Percentiles rank a stretch among this genome's conserved stretches.
Evolutionary conservation across 92 coral and sea anemone genomes (phyloP).

Genomic region (Plumapathes pennacea): DNA sequence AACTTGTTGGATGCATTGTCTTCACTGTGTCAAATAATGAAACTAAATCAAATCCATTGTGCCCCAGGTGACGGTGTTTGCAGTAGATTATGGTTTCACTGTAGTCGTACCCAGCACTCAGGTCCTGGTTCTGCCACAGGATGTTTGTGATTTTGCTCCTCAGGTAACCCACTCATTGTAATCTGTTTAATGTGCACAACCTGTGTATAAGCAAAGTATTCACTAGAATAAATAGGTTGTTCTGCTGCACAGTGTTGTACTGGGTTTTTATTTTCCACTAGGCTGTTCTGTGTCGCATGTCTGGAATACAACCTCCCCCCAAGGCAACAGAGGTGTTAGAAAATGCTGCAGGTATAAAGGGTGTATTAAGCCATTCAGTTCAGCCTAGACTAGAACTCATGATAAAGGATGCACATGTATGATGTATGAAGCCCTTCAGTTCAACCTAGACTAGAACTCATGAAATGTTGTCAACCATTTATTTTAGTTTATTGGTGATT

Average conservation of each 20-base stretch:
- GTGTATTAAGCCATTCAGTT: too few relatives aligned
- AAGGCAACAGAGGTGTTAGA: slow-evolving; percentile 59
- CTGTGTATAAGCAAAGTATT: too few relatives aligned
- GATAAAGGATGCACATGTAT: too few relatives aligned
- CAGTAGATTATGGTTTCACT: slow-evolving; percentile 83
- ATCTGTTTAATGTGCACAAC: too few relatives aligned
- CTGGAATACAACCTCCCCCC: slow-evolving; percentile 83
- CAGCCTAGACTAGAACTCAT: too few relatives aligned
- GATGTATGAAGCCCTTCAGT: not conserved
- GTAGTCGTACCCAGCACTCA: slow-evolving; percentile 38
- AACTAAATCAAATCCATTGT: too few relatives aligned
- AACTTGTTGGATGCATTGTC: slow-evolving; percentile 33
- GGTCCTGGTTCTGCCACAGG: slow-evolving; percentile 38
- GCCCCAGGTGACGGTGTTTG: slow-evolving; percentile 79
- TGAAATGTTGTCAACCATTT: not conserved
- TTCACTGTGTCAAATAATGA: slow-evolving; percentile 10
- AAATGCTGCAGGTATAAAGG: slow-evolving; percentile 74
- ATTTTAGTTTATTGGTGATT: too few relatives aligned
- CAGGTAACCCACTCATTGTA: slow-evolving; percentile 37
- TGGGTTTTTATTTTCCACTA: too few relatives aligned
- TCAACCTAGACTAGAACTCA: not conserved
- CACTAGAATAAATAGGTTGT: too few relatives aligned
- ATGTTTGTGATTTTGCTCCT: slow-evolving; percentile 40
- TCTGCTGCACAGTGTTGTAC: too few relatives aligned
- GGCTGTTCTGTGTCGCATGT: slow-evolving; percentile 79